Base-by-base conservation (phyloP, 1,140 invertebrate genomes). In the Bombus pascuorum region DNA sequence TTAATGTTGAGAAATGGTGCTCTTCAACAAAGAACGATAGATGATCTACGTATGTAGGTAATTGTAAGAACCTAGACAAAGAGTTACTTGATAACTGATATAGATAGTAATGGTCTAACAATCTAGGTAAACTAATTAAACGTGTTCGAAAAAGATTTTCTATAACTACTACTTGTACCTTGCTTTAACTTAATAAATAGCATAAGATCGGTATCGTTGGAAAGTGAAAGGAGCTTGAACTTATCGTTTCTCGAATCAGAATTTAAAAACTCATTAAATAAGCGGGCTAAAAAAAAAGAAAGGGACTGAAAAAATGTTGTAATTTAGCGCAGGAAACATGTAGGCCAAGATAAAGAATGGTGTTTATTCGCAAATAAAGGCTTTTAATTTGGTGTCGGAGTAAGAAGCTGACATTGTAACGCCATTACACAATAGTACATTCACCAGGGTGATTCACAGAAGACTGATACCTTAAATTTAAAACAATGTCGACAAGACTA, bases 341-440 rank as follows among this genome's bases (percentile, higher is more conserved):
- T 73, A 44, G n/a, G n/a, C 8, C 1, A 4, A 44, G n/a, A 73
- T 22, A 32, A 44, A 32, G 13, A 72, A 32, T 10, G 71, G 0
- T 22, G 42, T 44, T 73, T 44, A 32, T 44, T 73, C n/a, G n/a
- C 15, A 44, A 73, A 73, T 73, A 32, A 22, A 44, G 6, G n/a
- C n/a, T 18, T n/a, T 8, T n/a, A n/a, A n/a, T 28, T n/a, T 10
- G 12, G 8, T 22, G n/a, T 32, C 71, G 15, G 8, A 73, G n/a
- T 44, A 73, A n/a, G 42, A 44, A 73, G n/a, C 39, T 73, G 71
- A 73, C 42, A 73, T 73, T 73, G 42, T 73, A 73, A 44, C 71
- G 32, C 5, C n/a, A 39, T 73, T 73, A 42, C 42, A 73, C 42
- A 73, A 73, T 32, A 44, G n/a, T 73, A 73, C 71, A 32, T 73